phyloP scores from a whole-genome alignment of 2,113 vertebrate species.

The Siphamia tubifer region DNA sequence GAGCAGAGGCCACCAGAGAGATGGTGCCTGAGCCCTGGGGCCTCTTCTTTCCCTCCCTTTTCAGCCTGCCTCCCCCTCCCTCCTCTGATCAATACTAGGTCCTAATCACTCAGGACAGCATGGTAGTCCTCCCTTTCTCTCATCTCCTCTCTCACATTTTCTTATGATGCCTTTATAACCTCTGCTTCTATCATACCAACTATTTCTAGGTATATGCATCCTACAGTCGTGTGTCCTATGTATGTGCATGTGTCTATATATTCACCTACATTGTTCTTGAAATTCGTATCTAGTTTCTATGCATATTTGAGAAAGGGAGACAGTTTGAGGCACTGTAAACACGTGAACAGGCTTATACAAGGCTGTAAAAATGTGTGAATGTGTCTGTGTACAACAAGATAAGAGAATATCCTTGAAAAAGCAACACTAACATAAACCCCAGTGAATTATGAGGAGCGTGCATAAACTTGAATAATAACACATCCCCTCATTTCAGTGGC shows the following conservation, averaged over 20 bases:
- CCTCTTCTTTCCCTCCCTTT: conserved; percentile 42
- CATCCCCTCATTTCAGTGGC: conserved; percentile 66
- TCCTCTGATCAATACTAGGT: conserved; percentile 76
- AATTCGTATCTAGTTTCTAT: conserved; percentile 24
- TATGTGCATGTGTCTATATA: background rate
- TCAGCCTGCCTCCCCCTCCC: conserved; percentile 42
- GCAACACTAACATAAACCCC: conserved; percentile 66
- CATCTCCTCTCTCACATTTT: conserved; percentile 50
- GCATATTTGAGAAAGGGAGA: conserved; percentile 40
- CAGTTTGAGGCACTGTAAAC: conserved; percentile 55
- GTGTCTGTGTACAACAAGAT: conserved; percentile 68
- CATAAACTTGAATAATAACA: conserved; percentile 75
- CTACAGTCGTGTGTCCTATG: background rate
- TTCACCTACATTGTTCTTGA: conserved; percentile 6
- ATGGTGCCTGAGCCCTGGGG: conserved; percentile 48
- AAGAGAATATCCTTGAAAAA: conserved; percentile 70
- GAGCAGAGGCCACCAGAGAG: conserved; percentile 67
- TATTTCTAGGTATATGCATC: conserved; percentile 19
- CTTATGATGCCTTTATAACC: conserved; percentile 43
- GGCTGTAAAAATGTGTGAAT: conserved; percentile 62
- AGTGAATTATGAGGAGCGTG: conserved; percentile 67
- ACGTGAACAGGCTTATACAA: conserved; percentile 47
- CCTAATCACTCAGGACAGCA: conserved; percentile 75
- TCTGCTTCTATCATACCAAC: conserved; percentile 14
- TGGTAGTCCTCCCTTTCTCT: conserved; percentile 53